Conservation (phyloP, 92 coral and sea anemone genomes). For the Parazoanthus atlanticus region DNA sequence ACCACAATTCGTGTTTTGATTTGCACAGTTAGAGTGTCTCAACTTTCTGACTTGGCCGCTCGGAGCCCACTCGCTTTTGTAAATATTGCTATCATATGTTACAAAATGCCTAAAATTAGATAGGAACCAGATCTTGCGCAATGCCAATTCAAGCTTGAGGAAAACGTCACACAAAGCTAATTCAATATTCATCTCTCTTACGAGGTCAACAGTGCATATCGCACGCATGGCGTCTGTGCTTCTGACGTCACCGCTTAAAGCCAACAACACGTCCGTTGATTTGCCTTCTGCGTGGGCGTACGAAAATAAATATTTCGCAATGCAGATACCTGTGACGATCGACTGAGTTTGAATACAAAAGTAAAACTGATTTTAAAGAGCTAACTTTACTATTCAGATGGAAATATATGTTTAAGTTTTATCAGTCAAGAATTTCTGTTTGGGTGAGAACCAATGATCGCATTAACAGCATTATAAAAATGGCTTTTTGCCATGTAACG, state of each 20-base stretch:
- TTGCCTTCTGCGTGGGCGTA: background rate
- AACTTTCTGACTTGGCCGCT: background rate
- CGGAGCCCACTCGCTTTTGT: background rate
- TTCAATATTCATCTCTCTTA: background rate
- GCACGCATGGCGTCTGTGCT: no score
- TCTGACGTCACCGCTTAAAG: conserved; percentile 6
- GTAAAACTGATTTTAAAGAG: background rate
- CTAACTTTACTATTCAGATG: background rate
- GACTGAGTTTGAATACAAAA: no score
- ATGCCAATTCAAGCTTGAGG: background rate
- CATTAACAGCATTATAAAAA: no score
- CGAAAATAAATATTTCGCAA: conserved; percentile 23
- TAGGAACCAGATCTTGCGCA: conserved; percentile 1
- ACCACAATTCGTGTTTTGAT: background rate
- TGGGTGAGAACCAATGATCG: background rate
- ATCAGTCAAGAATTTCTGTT: background rate
- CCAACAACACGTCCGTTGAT: background rate
- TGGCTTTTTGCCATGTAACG: background rate
- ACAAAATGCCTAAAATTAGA: conserved; percentile 29
- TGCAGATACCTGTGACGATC: background rate
- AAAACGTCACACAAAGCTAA: conserved; percentile 7
- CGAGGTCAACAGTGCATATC: background rate
- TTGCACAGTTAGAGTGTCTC: background rate
- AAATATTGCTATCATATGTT: background rate
- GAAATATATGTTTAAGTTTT: background rate